These are phyloP conservation scores for Hipposideros larvatus DNA, from an alignment of 2,797 vertebrate genomes.

Conservation along the genomic window DNA sequence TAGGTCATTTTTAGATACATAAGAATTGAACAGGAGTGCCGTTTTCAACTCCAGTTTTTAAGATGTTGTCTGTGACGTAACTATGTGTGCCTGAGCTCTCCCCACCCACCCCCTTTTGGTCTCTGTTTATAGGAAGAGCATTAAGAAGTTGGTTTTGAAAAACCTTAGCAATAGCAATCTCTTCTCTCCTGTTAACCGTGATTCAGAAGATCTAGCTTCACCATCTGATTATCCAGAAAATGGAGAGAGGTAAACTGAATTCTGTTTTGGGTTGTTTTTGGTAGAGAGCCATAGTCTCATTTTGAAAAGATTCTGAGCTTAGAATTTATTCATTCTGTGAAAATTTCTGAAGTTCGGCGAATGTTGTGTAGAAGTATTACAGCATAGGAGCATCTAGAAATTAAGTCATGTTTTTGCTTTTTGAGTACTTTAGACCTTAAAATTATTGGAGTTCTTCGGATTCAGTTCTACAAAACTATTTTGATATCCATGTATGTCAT, in stretches of 20 bases:
- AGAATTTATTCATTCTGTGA: constrained; percentile 1
- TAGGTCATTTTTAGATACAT: not conserved
- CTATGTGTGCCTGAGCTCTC: not conserved
- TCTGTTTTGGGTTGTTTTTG: not conserved
- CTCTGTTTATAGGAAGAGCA: constrained; percentile 92
- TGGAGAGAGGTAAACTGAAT: constrained; percentile 89
- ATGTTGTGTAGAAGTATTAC: not conserved
- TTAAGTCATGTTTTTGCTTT: constrained; percentile 30
- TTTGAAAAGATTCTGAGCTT: constrained; percentile 47
- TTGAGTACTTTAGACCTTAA: constrained; percentile 33
- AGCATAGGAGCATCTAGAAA: not conserved
- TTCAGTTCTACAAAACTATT: not conserved
- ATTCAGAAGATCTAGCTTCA: constrained; percentile 93
- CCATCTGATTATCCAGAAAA: constrained; percentile 94
- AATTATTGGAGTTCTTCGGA: constrained; percentile 31
- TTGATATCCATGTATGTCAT: not conserved
- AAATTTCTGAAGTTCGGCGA: not conserved
- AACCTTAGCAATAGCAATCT: constrained; percentile 94
- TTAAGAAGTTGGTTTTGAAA: constrained; percentile 98
- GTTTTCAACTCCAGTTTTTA: constrained; percentile 28
- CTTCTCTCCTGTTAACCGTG: constrained; percentile 92
- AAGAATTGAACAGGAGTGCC: not conserved
- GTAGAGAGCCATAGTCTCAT: not conserved
- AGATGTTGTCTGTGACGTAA: not conserved
- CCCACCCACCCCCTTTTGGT: not conserved